phyloP scores from a whole-genome alignment of 2,113 vertebrate species.

The Camelus dromedarius region DNA sequence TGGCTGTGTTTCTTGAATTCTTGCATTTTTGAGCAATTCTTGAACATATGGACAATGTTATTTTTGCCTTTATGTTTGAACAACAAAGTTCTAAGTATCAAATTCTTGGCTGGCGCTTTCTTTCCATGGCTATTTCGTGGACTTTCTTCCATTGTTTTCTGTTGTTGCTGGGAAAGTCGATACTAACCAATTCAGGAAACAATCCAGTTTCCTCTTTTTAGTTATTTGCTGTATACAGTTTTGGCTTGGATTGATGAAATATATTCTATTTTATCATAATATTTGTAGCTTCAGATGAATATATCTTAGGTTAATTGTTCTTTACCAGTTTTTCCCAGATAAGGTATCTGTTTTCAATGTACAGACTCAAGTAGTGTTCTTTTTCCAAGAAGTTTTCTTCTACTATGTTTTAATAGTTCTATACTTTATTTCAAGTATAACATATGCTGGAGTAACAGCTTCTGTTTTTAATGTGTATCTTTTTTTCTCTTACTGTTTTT shows the following conservation, averaged over 20 bases:
- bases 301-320: background rate
- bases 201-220: background rate
- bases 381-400: background rate
- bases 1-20: background rate
- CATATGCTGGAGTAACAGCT: background rate
- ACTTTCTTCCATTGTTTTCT: background rate
- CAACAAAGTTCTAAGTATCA: background rate
- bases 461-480: background rate
- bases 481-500: background rate
- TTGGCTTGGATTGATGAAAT: background rate
- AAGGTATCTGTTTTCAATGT: background rate
- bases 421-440: background rate
- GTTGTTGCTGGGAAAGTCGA: background rate
- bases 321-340: background rate
- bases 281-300: background rate
- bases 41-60: no score
- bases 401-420: background rate
- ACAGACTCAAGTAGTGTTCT: background rate
- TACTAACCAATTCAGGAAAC: background rate
- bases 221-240: background rate
- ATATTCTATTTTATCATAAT: background rate
- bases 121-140: background rate
- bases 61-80: background rate
- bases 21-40: background rate
- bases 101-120: background rate